These are phyloP conservation scores for Tokudaia tokunoshimensis DNA, from an alignment of 2,797 vertebrate species.

Conservation along the genomic window DNA sequence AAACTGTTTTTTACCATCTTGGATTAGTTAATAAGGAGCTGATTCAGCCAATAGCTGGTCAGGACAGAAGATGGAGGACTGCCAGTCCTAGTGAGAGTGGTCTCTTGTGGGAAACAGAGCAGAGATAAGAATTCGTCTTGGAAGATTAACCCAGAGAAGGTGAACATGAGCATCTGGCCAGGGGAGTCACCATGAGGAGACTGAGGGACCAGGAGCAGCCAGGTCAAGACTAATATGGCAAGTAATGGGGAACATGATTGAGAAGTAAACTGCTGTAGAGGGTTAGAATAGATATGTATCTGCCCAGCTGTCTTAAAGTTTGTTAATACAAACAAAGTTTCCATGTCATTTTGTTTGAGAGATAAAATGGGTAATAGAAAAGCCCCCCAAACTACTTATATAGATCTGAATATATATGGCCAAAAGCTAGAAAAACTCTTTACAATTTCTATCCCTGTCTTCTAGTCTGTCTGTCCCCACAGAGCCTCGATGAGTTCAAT, in stretches of 20 bases:
- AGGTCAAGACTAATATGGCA: background rate
- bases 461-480: background rate
- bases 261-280: background rate
- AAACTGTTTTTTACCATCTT: background rate
- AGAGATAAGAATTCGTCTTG: background rate
- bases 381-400: background rate
- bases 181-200: background rate
- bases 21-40: background rate
- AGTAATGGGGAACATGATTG: too few relatives aligned
- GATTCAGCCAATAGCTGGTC: background rate
- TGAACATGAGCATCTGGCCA: background rate
- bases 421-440: background rate
- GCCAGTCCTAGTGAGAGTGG: background rate
- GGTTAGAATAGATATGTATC: background rate
- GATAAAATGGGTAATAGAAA: background rate
- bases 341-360: background rate
- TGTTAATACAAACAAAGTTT: background rate
- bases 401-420: background rate
- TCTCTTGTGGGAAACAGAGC: background rate
- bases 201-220: background rate
- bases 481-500: background rate
- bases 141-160: background rate
- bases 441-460: background rate
- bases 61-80: background rate
- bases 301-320: background rate